These are phyloP conservation scores for Rhynchopsitta pachyrhyncha DNA, from an alignment of 2,113 vertebrate species.

Conservation along the genomic window DNA sequence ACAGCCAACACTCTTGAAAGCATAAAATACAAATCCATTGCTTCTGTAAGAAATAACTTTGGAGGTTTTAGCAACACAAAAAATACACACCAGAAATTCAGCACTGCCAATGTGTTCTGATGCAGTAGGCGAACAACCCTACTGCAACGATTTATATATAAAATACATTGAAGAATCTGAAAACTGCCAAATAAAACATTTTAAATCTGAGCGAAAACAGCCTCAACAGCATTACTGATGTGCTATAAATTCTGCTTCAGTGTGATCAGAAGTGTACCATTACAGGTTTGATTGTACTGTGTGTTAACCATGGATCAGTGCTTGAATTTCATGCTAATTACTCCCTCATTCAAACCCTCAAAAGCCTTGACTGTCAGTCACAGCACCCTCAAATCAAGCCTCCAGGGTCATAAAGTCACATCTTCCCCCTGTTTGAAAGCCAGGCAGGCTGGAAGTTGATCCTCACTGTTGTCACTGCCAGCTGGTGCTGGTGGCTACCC, in stretches of 20 bases:
- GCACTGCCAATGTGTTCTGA: background rate
- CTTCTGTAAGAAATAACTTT: background rate
- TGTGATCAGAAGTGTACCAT: background rate
- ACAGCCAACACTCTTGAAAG: background rate
- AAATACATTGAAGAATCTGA: background rate
- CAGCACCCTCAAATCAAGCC: background rate
- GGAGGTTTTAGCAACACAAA: background rate
- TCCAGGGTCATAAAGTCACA: background rate
- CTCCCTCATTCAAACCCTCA: background rate
- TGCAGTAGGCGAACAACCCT: rapidly evolving
- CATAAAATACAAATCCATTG: background rate
- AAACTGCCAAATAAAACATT: background rate
- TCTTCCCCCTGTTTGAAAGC: background rate
- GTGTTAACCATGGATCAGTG: background rate
- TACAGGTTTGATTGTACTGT: rapidly evolving
- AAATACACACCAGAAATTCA: background rate
- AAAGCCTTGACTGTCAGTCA: background rate
- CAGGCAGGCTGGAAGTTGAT: background rate
- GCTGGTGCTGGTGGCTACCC: background rate
- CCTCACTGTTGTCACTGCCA: background rate
- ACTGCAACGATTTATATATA: background rate
- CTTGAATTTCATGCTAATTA: background rate
- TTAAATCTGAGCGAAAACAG: background rate
- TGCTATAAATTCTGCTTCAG: background rate
- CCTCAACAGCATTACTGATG: background rate